These are phyloP conservation scores for Astreopora myriophthalma DNA, from an alignment of 64 coral and sea anemone species.

Conservation along the genomic window DNA sequence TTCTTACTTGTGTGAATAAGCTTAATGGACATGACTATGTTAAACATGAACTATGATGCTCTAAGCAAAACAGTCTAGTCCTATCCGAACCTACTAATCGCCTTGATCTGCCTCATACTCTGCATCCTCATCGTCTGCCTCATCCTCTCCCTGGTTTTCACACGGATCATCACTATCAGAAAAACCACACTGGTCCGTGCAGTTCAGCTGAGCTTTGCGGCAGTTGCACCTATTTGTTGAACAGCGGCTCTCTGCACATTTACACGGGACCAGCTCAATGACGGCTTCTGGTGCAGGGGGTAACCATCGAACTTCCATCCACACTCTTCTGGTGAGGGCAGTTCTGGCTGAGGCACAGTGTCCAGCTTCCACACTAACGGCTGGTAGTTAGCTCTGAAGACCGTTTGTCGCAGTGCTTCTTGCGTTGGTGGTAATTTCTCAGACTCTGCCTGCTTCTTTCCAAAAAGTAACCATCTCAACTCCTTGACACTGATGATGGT, in stretches of 20 bases:
- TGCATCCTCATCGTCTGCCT: neutral
- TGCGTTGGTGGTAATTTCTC: slow-evolving; percentile 46
- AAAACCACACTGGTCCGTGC: neutral
- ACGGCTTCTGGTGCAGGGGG: slow-evolving; percentile 15
- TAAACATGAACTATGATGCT: too few relatives aligned
- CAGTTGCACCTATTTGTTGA: neutral
- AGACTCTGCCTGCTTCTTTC: slow-evolving; percentile 43
- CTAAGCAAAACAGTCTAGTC: too few relatives aligned
- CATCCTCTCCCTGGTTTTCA: neutral
- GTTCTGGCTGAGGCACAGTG: neutral
- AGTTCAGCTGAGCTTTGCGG: neutral
- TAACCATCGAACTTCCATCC: too few relatives aligned
- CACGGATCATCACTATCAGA: neutral
- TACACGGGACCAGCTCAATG: slow-evolving; percentile 1
- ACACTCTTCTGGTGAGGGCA: too few relatives aligned
- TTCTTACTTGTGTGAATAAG: too few relatives aligned
- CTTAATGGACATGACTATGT: too few relatives aligned
- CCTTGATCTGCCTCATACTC: neutral
- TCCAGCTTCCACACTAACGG: slow-evolving; percentile 22
- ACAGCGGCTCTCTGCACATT: neutral
- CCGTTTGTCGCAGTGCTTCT: neutral
- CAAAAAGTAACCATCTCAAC: slow-evolving; percentile 36
- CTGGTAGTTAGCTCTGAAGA: neutral
- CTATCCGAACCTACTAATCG: too few relatives aligned
- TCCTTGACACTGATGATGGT: neutral